These are phyloP conservation scores for Hemichromis elongatus DNA, from an alignment of 2,113 vertebrate species.

Conservation along the genomic window DNA sequence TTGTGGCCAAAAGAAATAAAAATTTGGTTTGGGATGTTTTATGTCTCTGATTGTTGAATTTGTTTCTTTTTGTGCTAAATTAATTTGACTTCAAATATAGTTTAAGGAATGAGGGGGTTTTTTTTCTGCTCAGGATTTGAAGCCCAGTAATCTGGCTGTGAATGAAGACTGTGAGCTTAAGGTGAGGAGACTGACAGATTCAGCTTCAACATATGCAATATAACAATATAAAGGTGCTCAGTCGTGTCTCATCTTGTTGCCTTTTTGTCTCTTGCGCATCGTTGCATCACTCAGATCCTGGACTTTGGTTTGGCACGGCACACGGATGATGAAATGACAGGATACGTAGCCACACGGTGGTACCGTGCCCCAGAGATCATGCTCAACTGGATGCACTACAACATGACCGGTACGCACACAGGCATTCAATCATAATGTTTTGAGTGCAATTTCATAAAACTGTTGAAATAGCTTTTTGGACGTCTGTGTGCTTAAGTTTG, in stretches of 20 bases:
- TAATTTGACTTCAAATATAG: background rate
- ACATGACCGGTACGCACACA: conserved; percentile 86
- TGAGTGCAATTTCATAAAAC: background rate
- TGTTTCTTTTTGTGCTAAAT: background rate
- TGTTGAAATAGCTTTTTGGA: background rate
- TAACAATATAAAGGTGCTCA: background rate
- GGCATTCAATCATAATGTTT: background rate
- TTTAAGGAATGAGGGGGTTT: background rate
- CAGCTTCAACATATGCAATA: background rate
- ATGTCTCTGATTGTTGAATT: background rate
- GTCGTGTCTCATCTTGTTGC: background rate
- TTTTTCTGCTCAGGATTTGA: conserved; percentile 81
- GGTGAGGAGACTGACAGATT: conserved; percentile 63
- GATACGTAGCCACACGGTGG: conserved; percentile 96
- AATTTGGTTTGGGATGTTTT: background rate
- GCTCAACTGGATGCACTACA: conserved; percentile 99
- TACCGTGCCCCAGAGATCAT: conserved; percentile 97
- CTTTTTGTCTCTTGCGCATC: background rate
- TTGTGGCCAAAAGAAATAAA: background rate
- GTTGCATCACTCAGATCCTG: conserved; percentile 79
- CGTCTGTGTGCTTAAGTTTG: background rate
- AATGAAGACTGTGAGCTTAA: conserved; percentile 98
- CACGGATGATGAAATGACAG: conserved; percentile 97
- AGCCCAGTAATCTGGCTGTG: conserved; percentile 95
- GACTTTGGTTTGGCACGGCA: conserved; percentile 96